Percentiles rank a stretch among this genome's conserved stretches.
These are phyloP conservation scores for Rallus crepitans DNA, from an alignment of 2,797 vertebrate genomes.

Conservation along the genomic window DNA sequence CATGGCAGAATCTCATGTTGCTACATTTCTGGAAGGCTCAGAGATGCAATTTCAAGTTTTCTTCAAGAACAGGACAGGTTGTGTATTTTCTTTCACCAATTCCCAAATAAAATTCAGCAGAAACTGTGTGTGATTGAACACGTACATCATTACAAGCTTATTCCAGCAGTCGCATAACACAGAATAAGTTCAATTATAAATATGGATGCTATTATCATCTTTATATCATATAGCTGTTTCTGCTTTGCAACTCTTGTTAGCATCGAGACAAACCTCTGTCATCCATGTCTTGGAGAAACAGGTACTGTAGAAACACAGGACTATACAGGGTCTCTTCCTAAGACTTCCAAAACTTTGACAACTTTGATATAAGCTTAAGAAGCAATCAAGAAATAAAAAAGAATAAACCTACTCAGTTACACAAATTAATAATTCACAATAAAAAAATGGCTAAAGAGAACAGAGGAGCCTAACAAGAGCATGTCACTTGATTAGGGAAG, in stretches of 20 bases:
- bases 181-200: neutral
- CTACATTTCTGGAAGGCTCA: neutral
- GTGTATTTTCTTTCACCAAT: neutral
- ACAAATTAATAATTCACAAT: neutral
- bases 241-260: neutral
- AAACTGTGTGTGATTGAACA: neutral
- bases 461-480: neutral
- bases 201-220: neutral
- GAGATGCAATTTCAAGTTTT: neutral
- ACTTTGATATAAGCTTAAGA: neutral
- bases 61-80: neutral
- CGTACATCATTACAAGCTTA: neutral
- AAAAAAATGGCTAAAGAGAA: neutral
- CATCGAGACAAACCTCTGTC: neutral
- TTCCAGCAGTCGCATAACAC: neutral
- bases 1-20: accelerated
- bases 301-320: neutral
- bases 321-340: neutral
- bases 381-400: neutral
- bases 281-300: neutral
- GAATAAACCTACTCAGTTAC: neutral
- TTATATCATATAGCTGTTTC: neutral
- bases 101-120: neutral
- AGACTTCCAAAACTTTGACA: neutral
- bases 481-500: neutral